Conservation (phyloP, 1,140 invertebrate species). For the Scaptomyza pallida region DNA sequence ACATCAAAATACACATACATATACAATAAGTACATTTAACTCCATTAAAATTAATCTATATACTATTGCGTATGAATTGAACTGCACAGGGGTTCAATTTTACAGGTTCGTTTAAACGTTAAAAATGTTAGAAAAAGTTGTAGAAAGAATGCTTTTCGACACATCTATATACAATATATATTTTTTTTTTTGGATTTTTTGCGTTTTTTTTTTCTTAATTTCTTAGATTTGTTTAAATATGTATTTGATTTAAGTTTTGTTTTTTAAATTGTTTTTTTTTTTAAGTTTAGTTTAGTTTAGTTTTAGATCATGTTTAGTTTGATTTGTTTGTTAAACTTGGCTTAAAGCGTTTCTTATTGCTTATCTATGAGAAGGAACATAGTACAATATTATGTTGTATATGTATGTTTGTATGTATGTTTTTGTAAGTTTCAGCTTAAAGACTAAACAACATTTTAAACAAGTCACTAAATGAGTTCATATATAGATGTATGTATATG, state of each 20-base stretch:
- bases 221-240: conserved; percentile 46
- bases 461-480: conserved; percentile 70
- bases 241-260: conserved; percentile 45
- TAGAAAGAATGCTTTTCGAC: conserved; percentile 49
- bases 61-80: conserved; percentile 30
- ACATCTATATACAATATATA: conserved; percentile 59
- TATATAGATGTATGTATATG: too few relatives aligned
- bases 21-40: conserved; percentile 16
- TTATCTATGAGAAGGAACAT: conserved; percentile 80
- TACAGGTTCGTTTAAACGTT: conserved; percentile 13
- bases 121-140: conserved; percentile 45
- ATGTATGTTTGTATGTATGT: conserved; percentile 29
- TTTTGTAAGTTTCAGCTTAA: conserved; percentile 61
- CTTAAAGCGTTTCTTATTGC: conserved; percentile 79
- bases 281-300: conserved; percentile 11
- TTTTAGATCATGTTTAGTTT: conserved; percentile 71
- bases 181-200: conserved; percentile 25
- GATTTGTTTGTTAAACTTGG: conserved; percentile 72
- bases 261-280: conserved; percentile 30
- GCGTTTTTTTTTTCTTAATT: conserved; percentile 28
- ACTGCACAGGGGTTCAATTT: conserved; percentile 15
- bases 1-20: conserved; percentile 12
- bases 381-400: conserved; percentile 62
- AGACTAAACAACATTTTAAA: conserved; percentile 77
- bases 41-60: conserved; percentile 10